These are phyloP conservation scores for Callosobruchus maculatus DNA, from an alignment of 2,888 invertebrate species.

Conservation along the genomic window DNA sequence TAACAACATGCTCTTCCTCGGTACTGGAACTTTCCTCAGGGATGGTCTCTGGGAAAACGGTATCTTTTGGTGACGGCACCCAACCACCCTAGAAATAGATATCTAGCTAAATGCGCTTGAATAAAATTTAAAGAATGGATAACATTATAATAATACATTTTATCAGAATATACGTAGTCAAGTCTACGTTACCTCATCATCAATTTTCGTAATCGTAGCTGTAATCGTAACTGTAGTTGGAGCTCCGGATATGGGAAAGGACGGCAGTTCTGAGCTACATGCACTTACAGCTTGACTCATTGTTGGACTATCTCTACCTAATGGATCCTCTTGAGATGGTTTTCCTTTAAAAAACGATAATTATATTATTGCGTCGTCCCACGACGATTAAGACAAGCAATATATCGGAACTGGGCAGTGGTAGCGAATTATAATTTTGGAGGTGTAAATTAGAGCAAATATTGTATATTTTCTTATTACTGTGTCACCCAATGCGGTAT, in stretches of 20 bases:
- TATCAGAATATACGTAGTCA: no score
- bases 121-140: neutral
- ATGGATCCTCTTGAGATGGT: slow-evolving; percentile 39
- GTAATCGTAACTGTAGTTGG: slow-evolving; percentile 46
- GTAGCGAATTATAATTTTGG: no score
- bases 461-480: no score
- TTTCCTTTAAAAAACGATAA: slow-evolving; percentile 27
- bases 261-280: slow-evolving; percentile 38
- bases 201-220: slow-evolving; percentile 47
- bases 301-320: slow-evolving; percentile 56
- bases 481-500: no score
- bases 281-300: slow-evolving; percentile 55
- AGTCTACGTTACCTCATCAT: slow-evolving; percentile 65
- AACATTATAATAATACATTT: neutral
- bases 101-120: no score
- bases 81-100: slow-evolving; percentile 57
- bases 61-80: slow-evolving; percentile 85
- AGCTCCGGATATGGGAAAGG: slow-evolving; percentile 44
- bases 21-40: slow-evolving; percentile 91
- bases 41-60: slow-evolving; percentile 86
- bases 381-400: no score
- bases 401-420: no score
- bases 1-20: slow-evolving; percentile 89
- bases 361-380: no score
- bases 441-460: no score